Conservation (phyloP, 2,797 vertebrate species). For the Rhadinocentrus ornatus region DNA sequence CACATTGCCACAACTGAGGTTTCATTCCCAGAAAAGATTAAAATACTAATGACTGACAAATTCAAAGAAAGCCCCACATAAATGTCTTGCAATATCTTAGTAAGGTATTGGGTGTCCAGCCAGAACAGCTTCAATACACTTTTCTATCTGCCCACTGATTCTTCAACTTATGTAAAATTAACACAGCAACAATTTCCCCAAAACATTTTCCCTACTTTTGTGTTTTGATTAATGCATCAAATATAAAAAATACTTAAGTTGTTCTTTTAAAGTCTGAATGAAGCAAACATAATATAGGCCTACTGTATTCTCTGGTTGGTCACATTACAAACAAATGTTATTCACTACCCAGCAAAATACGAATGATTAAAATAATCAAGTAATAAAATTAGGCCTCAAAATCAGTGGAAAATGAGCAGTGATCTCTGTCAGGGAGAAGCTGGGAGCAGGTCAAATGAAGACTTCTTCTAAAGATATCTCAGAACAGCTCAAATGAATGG, state of each 20-base stretch:
- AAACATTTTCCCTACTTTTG: neutral
- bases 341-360: neutral
- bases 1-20: constrained; percentile 6
- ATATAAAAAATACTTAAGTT: neutral
- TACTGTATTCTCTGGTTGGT: neutral
- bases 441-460: too few species aligned
- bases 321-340: neutral
- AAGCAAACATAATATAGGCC: neutral
- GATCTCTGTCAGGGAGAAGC: neutral
- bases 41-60: neutral
- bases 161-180: neutral
- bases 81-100: neutral
- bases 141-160: neutral
- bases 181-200: neutral
- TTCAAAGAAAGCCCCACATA: neutral
- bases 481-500: neutral
- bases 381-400: neutral
- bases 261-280: neutral
- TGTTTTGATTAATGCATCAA: neutral
- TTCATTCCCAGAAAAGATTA: neutral
- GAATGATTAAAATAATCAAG: neutral
- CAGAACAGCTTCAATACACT: neutral
- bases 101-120: neutral
- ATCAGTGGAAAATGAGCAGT: neutral
- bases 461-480: neutral